Conservation (phyloP, 2,797 vertebrate species). For the Rhincodon typus region DNA sequence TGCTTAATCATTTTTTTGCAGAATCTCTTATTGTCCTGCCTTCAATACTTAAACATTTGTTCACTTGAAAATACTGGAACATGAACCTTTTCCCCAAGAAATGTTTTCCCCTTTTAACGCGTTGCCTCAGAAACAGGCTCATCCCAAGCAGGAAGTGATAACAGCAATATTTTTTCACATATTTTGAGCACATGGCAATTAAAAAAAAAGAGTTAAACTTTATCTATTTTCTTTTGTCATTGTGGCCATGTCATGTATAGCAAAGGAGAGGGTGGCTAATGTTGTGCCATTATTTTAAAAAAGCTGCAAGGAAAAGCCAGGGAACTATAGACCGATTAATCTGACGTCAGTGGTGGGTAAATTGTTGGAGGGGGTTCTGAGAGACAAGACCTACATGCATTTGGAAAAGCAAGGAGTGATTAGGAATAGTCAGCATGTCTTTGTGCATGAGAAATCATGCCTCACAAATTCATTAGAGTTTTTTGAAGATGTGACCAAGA, state of each 20-base stretch:
- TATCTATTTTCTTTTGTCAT: not conserved
- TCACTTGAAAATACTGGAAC: not conserved
- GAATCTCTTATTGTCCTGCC: not conserved
- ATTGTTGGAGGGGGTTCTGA: too few species aligned
- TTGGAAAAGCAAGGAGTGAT: too few species aligned
- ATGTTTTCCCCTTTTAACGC: not conserved
- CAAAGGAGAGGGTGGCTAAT: too few species aligned
- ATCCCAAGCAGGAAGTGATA: not conserved
- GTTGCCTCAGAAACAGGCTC: not conserved
- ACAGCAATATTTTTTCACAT: not conserved
- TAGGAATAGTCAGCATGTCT: too few species aligned
- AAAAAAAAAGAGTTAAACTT: not conserved
- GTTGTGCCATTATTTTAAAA: too few species aligned
- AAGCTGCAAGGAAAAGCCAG: too few species aligned
- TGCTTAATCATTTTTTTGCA: not conserved
- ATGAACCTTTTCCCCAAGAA: not conserved
- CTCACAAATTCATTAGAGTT: too few species aligned
- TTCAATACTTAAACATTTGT: not conserved
- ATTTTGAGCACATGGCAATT: not conserved
- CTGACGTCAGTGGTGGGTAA: too few species aligned
- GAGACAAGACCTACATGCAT: too few species aligned
- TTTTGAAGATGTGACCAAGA: too few species aligned
- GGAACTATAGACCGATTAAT: too few species aligned
- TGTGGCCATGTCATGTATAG: not conserved
- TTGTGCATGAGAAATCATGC: too few species aligned